Conservation (phyloP, 2,797 vertebrate genomes). For the Catharus ustulatus region DNA sequence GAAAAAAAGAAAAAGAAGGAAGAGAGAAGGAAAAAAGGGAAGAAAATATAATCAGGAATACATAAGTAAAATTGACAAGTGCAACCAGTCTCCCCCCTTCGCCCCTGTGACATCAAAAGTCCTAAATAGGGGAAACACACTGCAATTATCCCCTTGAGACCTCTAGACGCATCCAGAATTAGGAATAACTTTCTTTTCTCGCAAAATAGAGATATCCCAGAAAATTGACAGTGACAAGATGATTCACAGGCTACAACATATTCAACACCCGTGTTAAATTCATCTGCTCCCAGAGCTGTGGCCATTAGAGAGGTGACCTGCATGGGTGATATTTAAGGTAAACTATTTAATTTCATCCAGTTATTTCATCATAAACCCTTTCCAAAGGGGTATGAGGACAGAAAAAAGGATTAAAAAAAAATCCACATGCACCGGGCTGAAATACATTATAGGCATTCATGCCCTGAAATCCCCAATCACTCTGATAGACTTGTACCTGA, state of each 20-base stretch:
- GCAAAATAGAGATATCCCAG: slow-evolving; percentile 97
- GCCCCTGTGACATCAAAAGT: slow-evolving; percentile 80
- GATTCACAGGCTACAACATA: slow-evolving; percentile 92
- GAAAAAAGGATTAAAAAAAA: slow-evolving; percentile 50
- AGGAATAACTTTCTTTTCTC: slow-evolving; percentile 84
- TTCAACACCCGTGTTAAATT: slow-evolving; percentile 97
- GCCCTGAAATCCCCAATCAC: slow-evolving; percentile 18
- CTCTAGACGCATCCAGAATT: slow-evolving; percentile 80
- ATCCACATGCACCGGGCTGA: slow-evolving; percentile 15
- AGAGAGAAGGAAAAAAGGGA: not conserved
- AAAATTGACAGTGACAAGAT: slow-evolving; percentile 99
- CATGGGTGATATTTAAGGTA: slow-evolving; percentile 92
- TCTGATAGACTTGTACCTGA: slow-evolving; percentile 40
- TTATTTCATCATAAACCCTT: slow-evolving; percentile 83
- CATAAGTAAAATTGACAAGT: slow-evolving; percentile 83
- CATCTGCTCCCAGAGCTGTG: slow-evolving; percentile 90
- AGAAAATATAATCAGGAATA: slow-evolving; percentile 77
- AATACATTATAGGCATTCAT: not conserved
- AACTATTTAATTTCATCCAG: slow-evolving; percentile 88
- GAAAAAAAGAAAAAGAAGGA: not conserved
- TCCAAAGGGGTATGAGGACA: slow-evolving; percentile 59
- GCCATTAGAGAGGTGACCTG: slow-evolving; percentile 89
- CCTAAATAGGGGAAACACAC: slow-evolving; percentile 78
- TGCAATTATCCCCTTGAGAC: slow-evolving; percentile 80
- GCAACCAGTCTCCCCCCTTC: slow-evolving; percentile 72